Conservation (phyloP, 2,888 invertebrate species). For the Mesochorus sp. region DNA sequence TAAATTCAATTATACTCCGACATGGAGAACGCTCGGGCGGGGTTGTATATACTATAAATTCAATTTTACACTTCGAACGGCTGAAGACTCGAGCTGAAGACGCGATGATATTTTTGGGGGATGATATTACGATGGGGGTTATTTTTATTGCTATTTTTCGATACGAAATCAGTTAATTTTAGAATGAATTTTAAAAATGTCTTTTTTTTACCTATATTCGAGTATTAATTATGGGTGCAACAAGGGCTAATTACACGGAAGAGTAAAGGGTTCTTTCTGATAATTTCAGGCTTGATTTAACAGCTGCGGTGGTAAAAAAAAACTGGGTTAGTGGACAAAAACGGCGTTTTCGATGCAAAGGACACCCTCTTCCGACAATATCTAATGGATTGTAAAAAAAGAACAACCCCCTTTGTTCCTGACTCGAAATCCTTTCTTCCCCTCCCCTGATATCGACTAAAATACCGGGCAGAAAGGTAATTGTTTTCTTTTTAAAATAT, state of each 20-base stretch:
- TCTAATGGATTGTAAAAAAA: conserved; percentile 48
- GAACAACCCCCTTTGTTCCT: conserved; percentile 16
- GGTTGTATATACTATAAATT: conserved; percentile 29
- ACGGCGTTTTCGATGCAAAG: conserved; percentile 26
- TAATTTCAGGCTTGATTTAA: conserved; percentile 42
- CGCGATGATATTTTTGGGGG: too few species aligned
- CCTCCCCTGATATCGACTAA: conserved; percentile 19
- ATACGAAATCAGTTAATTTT: too few species aligned
- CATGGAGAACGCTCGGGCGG: background rate
- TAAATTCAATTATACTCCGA: conserved; percentile 43
- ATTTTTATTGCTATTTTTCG: too few species aligned
- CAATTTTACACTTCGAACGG: conserved; percentile 12
- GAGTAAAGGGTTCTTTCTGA: conserved; percentile 21
- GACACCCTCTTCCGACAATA: conserved; percentile 36
- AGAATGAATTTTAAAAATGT: too few species aligned
- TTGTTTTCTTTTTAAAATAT: conserved; percentile 33
- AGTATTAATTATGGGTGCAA: too few species aligned
- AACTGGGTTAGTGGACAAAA: conserved; percentile 38
- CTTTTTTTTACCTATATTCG: too few species aligned
- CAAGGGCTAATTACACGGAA: too few species aligned
- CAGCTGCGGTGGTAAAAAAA: conserved; percentile 30
- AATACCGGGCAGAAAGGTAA: conserved; percentile 10
- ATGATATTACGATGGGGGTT: too few species aligned
- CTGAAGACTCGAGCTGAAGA: too few species aligned
- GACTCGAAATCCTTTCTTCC: conserved; percentile 41